Base-by-base conservation (phyloP, 2,888 invertebrate genomes). In the Macaria liturata region DNA sequence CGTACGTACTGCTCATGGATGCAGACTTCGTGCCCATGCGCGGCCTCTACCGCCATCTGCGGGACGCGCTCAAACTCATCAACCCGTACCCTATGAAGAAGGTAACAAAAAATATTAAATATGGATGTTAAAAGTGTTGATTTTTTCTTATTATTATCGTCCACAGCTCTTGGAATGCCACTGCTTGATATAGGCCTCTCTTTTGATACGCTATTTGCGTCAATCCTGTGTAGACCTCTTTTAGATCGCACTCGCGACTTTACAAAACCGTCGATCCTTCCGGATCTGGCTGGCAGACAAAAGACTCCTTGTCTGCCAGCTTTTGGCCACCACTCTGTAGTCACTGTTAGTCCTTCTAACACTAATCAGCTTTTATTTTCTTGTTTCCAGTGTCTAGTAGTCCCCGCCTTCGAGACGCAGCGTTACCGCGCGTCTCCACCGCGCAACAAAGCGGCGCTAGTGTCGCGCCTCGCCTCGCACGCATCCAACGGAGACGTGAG, bases 11-110 rank as follows among this genome's bases (percentile, higher is more conserved):
- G 81, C 93, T 98, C 34, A 94, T 96, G 67, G 98, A 98, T 83
- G 96, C 97, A 6, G 98, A 98, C 86, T 98, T 98, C 80, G 93
- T 98, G 47, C 97, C 98, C 94, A 97, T 97, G 95, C 92, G 93
- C 73, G 95, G 95, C 0, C 88, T 98, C 34, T 97, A 97, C 83
- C 92, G 94, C 43, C 95, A 94, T 73, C 85, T 98, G 52, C 93
- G 95, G 67, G 93, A 91, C 55, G 93, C 94, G 9, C 93, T 94
- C 20, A 91, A 93, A 51, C 88, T 93, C 1, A 89, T 94, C 67
- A 94, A 94, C 64, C 92, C 95, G 42, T 93, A 93, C 57, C 90
- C 93, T n/a, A 92, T 92, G 65, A 94, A 93, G 67, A 93, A 93
- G 90, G 94, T 93, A 71, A 59, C 9, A 32, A 20, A 20, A n/a